A percentile compares a stretch with the other conserved stretches of the same genome.
These are phyloP conservation scores for Pelmatolapia mariae DNA, from an alignment of 2,113 vertebrate genomes.

Conservation along the genomic window DNA sequence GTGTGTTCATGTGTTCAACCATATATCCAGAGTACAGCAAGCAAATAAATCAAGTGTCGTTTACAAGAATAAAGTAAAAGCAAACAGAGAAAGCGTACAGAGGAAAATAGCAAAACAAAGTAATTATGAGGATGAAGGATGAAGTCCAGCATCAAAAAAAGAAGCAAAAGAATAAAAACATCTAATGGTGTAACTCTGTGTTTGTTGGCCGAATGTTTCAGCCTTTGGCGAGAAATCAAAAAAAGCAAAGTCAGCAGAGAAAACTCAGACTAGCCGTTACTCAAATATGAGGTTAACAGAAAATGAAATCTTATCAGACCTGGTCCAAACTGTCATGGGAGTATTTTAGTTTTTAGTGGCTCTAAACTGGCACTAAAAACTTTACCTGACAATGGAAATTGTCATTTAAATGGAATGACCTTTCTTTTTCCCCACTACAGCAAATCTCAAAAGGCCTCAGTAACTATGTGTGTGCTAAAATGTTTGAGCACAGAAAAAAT, in stretches of 20 bases:
- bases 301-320: neutral
- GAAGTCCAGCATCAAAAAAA: neutral
- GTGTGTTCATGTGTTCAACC: neutral
- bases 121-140: neutral
- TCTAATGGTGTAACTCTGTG: neutral
- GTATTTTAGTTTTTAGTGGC: neutral
- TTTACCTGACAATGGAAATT: accelerated
- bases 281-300: neutral
- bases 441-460: neutral
- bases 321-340: neutral
- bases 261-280: neutral
- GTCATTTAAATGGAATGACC: neutral
- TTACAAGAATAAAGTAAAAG: neutral
- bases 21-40: neutral
- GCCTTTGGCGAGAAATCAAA: neutral
- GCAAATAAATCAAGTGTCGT: neutral
- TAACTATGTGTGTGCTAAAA: neutral
- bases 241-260: neutral
- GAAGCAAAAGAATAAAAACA: neutral
- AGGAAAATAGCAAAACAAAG: neutral
- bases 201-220: neutral
- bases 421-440: neutral
- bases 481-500: neutral
- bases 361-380: neutral
- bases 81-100: accelerated